These are phyloP conservation scores for Oegoconia quadripuncta DNA, from an alignment of 2,888 invertebrate genomes.

Conservation along the genomic window DNA sequence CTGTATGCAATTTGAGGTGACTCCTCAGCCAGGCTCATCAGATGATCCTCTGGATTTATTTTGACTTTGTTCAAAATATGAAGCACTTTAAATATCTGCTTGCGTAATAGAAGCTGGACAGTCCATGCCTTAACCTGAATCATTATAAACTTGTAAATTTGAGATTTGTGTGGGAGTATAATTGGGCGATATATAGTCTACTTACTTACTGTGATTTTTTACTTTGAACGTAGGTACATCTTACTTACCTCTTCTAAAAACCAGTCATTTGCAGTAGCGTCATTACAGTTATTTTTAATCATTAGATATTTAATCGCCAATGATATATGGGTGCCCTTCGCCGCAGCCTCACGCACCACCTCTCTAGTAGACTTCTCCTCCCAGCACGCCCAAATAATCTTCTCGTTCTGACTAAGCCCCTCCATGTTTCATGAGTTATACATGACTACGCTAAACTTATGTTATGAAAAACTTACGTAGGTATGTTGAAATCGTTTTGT, in stretches of 20 bases:
- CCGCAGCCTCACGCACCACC: conserved; percentile 83
- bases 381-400: conserved; percentile 83
- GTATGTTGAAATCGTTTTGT: too few species aligned
- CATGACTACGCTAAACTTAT: too few species aligned
- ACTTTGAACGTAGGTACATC: too few species aligned
- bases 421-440: conserved; percentile 59
- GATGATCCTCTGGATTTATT: conserved; percentile 76
- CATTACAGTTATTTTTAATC: conserved; percentile 72
- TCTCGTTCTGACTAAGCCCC: conserved; percentile 75
- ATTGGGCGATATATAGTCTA: too few species aligned
- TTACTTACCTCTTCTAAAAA: conserved; percentile 75
- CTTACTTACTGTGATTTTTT: too few species aligned
- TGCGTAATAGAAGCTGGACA: conserved; percentile 78
- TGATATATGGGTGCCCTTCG: conserved; percentile 81
- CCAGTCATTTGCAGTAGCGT: conserved; percentile 73
- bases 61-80: conserved; percentile 82
- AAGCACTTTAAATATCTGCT: conserved; percentile 82
- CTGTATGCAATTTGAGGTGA: conserved; percentile 79
- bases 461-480: too few species aligned
- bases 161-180: not conserved
- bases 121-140: conserved; percentile 82
- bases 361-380: conserved; percentile 80
- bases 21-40: conserved; percentile 78
- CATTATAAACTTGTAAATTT: conserved; percentile 17
- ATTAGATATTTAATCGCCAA: conserved; percentile 80